Evolutionary conservation across 2,888 invertebrate genomes (phyloP).

Genomic region (Itoplectis maculator): DNA sequence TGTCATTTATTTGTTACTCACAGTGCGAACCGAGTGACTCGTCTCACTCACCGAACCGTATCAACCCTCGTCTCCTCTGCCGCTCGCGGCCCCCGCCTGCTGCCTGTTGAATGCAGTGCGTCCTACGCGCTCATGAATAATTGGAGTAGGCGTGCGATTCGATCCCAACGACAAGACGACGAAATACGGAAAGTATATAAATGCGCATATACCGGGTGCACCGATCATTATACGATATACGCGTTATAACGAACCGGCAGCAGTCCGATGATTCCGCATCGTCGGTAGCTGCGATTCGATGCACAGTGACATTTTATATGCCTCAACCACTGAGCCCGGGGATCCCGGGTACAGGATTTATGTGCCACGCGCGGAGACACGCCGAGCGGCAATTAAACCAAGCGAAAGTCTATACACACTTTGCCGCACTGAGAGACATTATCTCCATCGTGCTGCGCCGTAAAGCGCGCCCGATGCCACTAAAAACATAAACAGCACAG

Average conservation of each 20-base stretch:
- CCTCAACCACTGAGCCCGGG: conserved; percentile 30
- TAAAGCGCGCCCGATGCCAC: conserved; percentile 36
- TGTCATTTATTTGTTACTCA: not conserved
- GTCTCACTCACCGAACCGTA: conserved; percentile 16
- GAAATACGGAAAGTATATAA: conserved; percentile 21
- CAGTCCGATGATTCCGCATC: not conserved
- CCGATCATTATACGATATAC: not conserved
- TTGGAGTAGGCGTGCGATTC: conserved; percentile 62
- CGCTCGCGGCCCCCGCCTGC: conserved; percentile 22
- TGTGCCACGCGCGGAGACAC: conserved; percentile 44
- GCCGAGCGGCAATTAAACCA: conserved; percentile 55
- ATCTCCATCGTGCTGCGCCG: conserved; percentile 34
- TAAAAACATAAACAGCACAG: conserved; percentile 25
- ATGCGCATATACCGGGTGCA: conserved; percentile 5
- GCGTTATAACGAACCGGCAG: not conserved
- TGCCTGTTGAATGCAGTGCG: conserved; percentile 31
- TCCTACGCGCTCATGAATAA: conserved; percentile 57
- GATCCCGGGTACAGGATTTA: conserved; percentile 43
- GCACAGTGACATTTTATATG: conserved; percentile 55
- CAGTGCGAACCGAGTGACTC: not conserved
- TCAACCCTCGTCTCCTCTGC: conserved; percentile 9
- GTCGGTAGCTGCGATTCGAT: conserved; percentile 44
- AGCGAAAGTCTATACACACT: conserved; percentile 55
- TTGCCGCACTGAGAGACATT: conserved; percentile 37
- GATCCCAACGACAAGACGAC: conserved; percentile 10